Evolutionary conservation across 2,113 vertebrate species (phyloP), one percentile per base, ranked within the genome.

Genomic region (Chaetops frenatus): DNA sequence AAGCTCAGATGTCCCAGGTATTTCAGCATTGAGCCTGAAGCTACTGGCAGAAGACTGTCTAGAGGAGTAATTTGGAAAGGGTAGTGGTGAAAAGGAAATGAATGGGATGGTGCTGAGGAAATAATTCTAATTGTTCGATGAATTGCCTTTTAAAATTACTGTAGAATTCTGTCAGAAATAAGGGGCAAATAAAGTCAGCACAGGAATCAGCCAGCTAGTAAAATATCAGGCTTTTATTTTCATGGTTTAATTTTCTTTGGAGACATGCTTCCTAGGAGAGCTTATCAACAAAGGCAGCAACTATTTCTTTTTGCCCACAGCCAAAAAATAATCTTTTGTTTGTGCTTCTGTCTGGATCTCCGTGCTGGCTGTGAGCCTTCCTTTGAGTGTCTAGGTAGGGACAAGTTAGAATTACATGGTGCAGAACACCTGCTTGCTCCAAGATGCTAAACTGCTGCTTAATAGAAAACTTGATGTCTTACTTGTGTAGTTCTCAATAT

Each of bases 391-490:
- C 45, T 53, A 53, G 29, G 42, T 54, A 64, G n/a, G 80, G 61
- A 89, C 20, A 81, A 70, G 58, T 33, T 51, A 65, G 81, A 92
- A 66, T 92, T 92, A n/a, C 35, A 24, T 54, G 38, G 33, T 73
- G 38, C 35, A 48, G 40, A 91, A 69, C 22, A 35, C 24, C 25
- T 90, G 62, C 67, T 81, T 90, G 38, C 60, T 92, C 67, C 25
- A 84, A 90, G 66, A 76, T 70, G 38, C 56, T 96, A 70, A 93
- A 86, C 56, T 78, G 51, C 67, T 80, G 56, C 67, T 86, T 95
- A 94, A 74, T 83, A 86, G 90, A 88, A 95, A 91, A 58, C 51
- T n/a, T 83, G 71, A 92, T 67, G 60, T 86, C 92, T 96, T 82
- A 54, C 54, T 94, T 51, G n/a, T 92, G 56, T 82, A 64, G 66